Evolutionary conservation across 2,113 vertebrate genomes (phyloP).

Genomic region (Podiceps cristatus): DNA sequence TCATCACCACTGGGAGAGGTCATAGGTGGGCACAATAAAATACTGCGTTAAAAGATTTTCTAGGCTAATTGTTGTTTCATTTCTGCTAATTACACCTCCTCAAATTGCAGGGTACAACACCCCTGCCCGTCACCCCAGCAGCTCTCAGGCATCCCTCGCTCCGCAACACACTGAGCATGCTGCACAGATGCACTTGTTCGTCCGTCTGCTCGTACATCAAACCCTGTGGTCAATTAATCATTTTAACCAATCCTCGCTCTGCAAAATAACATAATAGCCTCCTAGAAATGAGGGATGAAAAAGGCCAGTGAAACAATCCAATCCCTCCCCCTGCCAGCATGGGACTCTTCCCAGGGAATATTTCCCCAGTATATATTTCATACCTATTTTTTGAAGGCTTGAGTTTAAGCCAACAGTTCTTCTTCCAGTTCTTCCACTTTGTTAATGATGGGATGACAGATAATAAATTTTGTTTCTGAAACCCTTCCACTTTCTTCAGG

Average conservation of each 20-base stretch:
- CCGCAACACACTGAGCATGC: not conserved
- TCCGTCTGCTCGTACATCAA: not conserved
- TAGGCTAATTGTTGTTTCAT: not conserved
- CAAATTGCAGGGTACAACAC: not conserved
- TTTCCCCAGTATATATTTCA: constrained; percentile 25
- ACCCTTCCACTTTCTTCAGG: constrained; percentile 5
- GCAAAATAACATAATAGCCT: constrained; percentile 49
- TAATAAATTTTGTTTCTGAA: constrained; percentile 26
- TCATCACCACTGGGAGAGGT: not conserved
- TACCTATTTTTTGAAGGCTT: not conserved
- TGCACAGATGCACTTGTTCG: not conserved
- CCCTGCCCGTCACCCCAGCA: not conserved
- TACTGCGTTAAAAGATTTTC: not conserved
- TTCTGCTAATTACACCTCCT: not conserved
- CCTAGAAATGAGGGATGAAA: constrained; percentile 43
- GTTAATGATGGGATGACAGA: constrained; percentile 10
- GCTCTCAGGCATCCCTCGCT: not conserved
- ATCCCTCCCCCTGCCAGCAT: not conserved
- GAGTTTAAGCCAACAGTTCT: not conserved
- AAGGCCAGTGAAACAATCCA: not conserved
- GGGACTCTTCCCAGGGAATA: not conserved
- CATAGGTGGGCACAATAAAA: not conserved
- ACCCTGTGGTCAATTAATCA: constrained; percentile 4
- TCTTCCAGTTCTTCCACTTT: not conserved
- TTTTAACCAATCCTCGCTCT: constrained; percentile 36